Base-by-base conservation (phyloP, 2,113 vertebrate genomes). In the Ceyx cyanopectus region DNA sequence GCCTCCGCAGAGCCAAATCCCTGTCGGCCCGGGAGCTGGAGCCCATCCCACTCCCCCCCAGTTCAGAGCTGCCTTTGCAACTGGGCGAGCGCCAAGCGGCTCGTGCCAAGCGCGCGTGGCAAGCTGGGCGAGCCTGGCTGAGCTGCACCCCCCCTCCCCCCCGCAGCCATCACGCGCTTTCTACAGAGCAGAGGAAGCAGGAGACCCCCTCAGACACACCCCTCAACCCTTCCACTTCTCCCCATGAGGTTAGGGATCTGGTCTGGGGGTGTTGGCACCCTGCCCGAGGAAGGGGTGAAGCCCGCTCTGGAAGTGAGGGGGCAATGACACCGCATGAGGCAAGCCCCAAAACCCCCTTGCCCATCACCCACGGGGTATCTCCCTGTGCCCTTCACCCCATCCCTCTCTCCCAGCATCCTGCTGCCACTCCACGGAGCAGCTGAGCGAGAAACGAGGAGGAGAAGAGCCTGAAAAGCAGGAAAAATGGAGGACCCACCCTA, bases 331-430 rank as follows among this genome's bases (percentile, higher is more conserved):
- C 0, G 6, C 2, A 23, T 0, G 2, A 76, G 62, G 4, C 6
- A 12, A 26, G 29, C 7, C 5, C 5, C 23, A 37, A 74, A 78
- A 45, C 15, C 45, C 51, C 66, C 2, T 10, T 29, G 5, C 12
- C 1, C 0, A 5, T 1, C 46, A 56, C 15, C 0, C 48, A 2
- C 5, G 10, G 4, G 34, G 48, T 54, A 17, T 16, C n/a, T 29
- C 40, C 57, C 8, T 0, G 74, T 27, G 53, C 74, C 21, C 32
- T n/a, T 7, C 37, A 19, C 3, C 46, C 15, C 72, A 56, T 7
- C 54, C 40, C 22, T 53, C 6, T 37, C 41, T 78, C 70, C 37
- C 68, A 5, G 22, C 32, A 37, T n/a, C 56, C 56, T 1, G 6
- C 79, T n/a, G 30, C 0, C 1, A 43, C 63, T 53, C 30, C 62